Conservation (phyloP, 2,797 vertebrate species). For the Tenualosa ilisha region DNA sequence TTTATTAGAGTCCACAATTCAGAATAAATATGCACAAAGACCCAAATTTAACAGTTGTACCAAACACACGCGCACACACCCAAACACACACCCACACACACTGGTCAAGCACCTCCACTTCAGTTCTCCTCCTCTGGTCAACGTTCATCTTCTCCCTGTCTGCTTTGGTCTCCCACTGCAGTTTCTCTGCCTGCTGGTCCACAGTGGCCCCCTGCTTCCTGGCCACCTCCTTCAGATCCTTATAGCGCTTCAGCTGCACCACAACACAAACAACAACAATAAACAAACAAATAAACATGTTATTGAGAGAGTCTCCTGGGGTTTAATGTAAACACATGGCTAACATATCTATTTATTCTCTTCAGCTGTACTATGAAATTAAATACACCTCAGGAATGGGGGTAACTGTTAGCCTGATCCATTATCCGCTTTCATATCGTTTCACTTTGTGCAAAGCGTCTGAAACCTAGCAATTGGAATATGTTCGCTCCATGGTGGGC, state of each 20-base stretch:
- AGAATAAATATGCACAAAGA: neutral
- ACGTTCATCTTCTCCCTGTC: conserved; percentile 81
- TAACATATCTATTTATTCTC: too few relatives aligned
- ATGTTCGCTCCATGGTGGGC: too few relatives aligned
- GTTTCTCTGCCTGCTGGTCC: conserved; percentile 82
- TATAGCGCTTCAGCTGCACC: conserved; percentile 80
- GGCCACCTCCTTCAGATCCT: conserved; percentile 82
- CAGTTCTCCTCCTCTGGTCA: conserved; percentile 78
- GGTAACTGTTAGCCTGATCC: too few relatives aligned
- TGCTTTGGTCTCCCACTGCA: conserved; percentile 82
- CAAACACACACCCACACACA: neutral
- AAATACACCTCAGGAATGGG: too few relatives aligned
- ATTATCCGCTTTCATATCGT: too few relatives aligned
- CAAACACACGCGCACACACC: neutral
- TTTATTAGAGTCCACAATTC: neutral
- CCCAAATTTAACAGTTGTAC: neutral
- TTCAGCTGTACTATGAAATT: too few relatives aligned
- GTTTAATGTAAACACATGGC: too few relatives aligned
- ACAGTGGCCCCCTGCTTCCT: conserved; percentile 78
- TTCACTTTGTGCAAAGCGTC: too few relatives aligned
- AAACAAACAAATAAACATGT: neutral
- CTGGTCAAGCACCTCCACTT: conserved; percentile 77
- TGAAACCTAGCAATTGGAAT: too few relatives aligned
- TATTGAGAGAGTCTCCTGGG: too few relatives aligned
- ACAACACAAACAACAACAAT: neutral